phyloP scores from a whole-genome alignment of 2,888 invertebrate genomes.

The Idaea dimidiata region DNA sequence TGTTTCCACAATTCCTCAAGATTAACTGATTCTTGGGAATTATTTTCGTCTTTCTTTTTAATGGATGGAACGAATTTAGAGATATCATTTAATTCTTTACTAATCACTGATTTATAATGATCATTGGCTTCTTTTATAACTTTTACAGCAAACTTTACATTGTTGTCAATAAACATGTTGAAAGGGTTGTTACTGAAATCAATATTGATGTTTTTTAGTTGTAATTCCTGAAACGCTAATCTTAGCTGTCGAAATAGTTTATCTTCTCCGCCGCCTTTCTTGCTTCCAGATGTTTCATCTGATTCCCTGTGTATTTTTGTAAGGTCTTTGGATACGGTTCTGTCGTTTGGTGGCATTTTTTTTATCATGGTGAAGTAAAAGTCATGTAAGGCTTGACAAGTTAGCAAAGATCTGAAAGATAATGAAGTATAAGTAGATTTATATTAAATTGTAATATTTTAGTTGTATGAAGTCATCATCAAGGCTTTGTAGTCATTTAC shows the following conservation, averaged over 20 bases:
- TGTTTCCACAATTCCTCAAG: conserved; percentile 59
- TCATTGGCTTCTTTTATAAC: conserved; percentile 59
- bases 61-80: conserved; percentile 51
- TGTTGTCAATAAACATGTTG: conserved; percentile 63
- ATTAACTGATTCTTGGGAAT: conserved; percentile 48
- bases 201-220: conserved; percentile 57
- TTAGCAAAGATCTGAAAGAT: conserved; percentile 59
- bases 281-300: conserved; percentile 57
- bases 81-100: conserved; percentile 60
- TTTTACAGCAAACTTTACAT: conserved; percentile 63
- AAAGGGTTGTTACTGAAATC: conserved; percentile 71
- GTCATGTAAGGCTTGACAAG: conserved; percentile 71
- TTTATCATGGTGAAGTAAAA: conserved; percentile 70
- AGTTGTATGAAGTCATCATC: too few relatives aligned
- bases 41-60: conserved; percentile 59
- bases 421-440: background rate
- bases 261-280: conserved; percentile 58
- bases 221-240: conserved; percentile 58
- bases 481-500: too few relatives aligned
- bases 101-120: conserved; percentile 53
- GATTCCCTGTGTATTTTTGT: conserved; percentile 56
- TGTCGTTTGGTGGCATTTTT: conserved; percentile 55
- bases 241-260: conserved; percentile 61
- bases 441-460: too few relatives aligned
- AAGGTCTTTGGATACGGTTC: conserved; percentile 61